Conservation (phyloP, 2,888 invertebrate species). For the Hydrotaea diabolus region DNA sequence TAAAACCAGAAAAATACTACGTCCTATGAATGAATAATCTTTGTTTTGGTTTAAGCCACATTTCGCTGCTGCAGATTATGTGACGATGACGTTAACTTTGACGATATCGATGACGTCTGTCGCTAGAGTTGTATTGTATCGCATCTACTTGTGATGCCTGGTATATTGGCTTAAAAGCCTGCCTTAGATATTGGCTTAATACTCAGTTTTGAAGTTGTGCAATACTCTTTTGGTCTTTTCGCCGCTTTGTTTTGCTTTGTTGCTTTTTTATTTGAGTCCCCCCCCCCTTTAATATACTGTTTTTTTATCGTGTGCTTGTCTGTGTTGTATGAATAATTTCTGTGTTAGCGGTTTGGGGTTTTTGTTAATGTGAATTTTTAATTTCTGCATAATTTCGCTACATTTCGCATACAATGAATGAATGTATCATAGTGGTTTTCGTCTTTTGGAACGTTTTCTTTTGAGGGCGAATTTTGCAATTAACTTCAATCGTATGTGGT, state of each 20-base stretch:
- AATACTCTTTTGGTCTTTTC: not conserved
- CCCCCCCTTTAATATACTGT: not conserved
- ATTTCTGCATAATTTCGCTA: constrained; percentile 38
- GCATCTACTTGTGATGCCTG: not conserved
- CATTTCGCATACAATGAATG: not conserved
- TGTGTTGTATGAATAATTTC: constrained; percentile 47
- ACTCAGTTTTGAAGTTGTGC: constrained; percentile 13
- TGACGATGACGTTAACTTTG: not conserved
- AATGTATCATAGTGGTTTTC: not conserved
- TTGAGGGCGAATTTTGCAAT: not conserved
- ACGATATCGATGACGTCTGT: not conserved
- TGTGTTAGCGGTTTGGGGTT: constrained; percentile 41
- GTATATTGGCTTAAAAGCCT: not conserved
- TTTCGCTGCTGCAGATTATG: not conserved
- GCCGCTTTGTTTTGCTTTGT: not conserved
- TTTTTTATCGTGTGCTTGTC: constrained; percentile 6
- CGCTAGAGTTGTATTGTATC: not conserved
- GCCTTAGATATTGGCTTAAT: constrained; percentile 4
- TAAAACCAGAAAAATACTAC: constrained; percentile 29
- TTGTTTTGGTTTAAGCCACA: constrained; percentile 24
- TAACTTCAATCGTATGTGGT: not conserved
- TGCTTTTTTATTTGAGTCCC: not conserved
- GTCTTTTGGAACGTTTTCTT: not conserved
- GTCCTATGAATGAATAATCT: constrained; percentile 58
- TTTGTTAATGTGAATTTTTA: constrained; percentile 39